Base-by-base conservation (phyloP, 2,888 invertebrate species). In the Tiphia femorata region DNA sequence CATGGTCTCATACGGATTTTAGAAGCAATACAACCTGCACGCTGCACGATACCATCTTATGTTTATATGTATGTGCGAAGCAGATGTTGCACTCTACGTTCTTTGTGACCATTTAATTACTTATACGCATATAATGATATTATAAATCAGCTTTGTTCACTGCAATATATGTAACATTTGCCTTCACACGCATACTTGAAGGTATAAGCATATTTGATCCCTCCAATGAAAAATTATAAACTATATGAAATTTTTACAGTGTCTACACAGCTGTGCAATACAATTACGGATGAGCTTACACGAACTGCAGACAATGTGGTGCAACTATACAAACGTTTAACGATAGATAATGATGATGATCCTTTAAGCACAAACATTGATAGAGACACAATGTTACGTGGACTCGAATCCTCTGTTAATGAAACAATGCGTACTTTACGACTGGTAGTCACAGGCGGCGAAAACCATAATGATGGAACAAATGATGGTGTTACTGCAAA, bases 221-320 rank as follows among this genome's bases (percentile, higher is more conserved):
- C 6, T 10, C 33, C n/a, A 25, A n/a, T 5, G n/a, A 14, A 14
- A 27, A 2, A 25, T 27, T 7, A 14, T 4, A 16, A n/a, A 8
- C 17, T 5, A 6, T 25, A 14, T 14, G 10, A 8, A n/a, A 1
- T 37, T 37, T 66, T 72, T 73, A 6, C 80, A 90, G 90, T 89
- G 52, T 89, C 89, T 51, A 87, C 87, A 53, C 88, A 89, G 80
- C 82, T 89, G 60, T 88, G 89, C 75, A 85, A 86, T 68, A 88
- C 89, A 76, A 86, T 89, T 60, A 88, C 89, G 46, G 86, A 87
- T 62, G 88, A 89, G 77, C 81, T 91, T 58, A 90, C 89, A 6
- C 86, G 86, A 64, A 89, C 91, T 0, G 90, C 92, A 2, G 87
- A 89, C 67, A 90, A 90, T 73, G 90, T 92, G 35, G 90, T 90